Evolutionary conservation across 2,113 vertebrate species (phyloP).

Genomic region (Azemiops feae): DNA sequence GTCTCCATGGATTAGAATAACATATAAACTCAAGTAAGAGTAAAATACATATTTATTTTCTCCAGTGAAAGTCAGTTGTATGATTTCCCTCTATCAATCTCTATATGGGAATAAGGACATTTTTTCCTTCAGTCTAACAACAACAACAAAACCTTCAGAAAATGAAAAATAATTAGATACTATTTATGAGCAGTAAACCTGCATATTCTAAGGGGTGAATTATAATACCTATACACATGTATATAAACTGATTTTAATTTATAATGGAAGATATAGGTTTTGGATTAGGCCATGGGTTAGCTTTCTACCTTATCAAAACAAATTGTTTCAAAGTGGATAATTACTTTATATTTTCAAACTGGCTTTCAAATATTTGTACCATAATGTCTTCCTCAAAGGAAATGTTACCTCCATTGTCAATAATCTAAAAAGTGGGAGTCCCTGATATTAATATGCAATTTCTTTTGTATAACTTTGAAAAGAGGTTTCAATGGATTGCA

Average conservation of each 20-base stretch:
- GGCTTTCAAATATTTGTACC: not conserved
- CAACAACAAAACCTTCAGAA: not conserved
- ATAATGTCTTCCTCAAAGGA: not conserved
- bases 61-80: not conserved
- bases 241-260: not conserved
- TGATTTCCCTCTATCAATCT: not conserved
- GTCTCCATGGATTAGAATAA: not conserved
- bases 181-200: not conserved
- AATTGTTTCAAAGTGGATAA: not conserved
- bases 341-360: not conserved
- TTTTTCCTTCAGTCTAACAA: not conserved
- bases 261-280: not conserved
- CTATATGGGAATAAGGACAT: not conserved
- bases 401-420: not conserved
- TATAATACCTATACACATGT: not conserved
- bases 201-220: not conserved
- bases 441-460: not conserved
- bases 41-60: not conserved
- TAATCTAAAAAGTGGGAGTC: not conserved
- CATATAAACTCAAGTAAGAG: not conserved
- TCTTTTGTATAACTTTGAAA: not conserved
- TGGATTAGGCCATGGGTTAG: not conserved
- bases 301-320: not conserved
- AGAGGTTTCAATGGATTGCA: not conserved
- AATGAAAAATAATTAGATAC: not conserved